Evolutionary conservation across 2,888 invertebrate species (phyloP).

Genomic region (Ectropis crepuscularia): DNA sequence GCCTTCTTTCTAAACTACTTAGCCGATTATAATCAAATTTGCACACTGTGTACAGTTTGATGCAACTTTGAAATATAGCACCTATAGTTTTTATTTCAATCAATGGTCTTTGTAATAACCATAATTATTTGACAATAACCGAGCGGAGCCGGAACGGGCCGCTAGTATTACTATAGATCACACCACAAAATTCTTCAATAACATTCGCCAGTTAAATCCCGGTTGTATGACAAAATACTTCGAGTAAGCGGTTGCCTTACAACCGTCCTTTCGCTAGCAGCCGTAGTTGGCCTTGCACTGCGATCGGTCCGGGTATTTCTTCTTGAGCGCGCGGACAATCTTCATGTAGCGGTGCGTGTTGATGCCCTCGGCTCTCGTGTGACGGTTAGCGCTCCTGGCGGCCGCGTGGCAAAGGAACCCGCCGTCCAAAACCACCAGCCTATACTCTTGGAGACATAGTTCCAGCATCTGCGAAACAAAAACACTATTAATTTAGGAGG

Average conservation of each 20-base stretch:
- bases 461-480: slow-evolving; percentile 87
- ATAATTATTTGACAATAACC: no score
- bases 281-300: slow-evolving; percentile 69
- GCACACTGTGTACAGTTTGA: no score
- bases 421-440: slow-evolving; percentile 89
- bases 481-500: background rate
- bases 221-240: slow-evolving; percentile 14
- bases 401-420: slow-evolving; percentile 89
- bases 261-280: slow-evolving; percentile 31
- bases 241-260: slow-evolving; percentile 15
- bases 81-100: no score
- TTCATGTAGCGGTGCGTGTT: slow-evolving; percentile 80
- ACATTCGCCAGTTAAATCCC: slow-evolving; percentile 2
- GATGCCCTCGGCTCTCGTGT: slow-evolving; percentile 56
- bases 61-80: no score
- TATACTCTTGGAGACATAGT: slow-evolving; percentile 89
- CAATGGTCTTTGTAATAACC: no score
- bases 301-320: slow-evolving; percentile 75
- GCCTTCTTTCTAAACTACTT: no score
- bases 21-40: no score
- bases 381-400: slow-evolving; percentile 56
- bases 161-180: background rate
- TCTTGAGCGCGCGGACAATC: slow-evolving; percentile 74
- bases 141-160: no score
- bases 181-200: slow-evolving; percentile 6